Evolutionary conservation across 2,888 invertebrate genomes (phyloP), one percentile per base, ranked within the genome.

Genomic region (Drosophila setosimentum): DNA sequence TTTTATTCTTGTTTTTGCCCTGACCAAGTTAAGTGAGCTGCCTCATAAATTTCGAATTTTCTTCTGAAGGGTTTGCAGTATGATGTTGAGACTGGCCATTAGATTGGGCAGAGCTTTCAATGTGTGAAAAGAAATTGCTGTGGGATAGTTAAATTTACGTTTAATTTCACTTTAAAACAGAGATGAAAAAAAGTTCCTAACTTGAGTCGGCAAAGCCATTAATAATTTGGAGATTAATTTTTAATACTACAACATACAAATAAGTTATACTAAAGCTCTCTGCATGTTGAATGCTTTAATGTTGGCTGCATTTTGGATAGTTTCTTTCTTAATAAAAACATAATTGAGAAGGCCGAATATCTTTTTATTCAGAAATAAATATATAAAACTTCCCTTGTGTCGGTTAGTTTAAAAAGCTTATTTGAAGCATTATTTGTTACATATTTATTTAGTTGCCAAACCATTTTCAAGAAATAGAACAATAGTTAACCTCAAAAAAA

Each of bases 21-120:
- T 53, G 77, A 59, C 73, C 64, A 68, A 70, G 68, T 68, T 76
- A 81, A 83, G 81, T 73, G 79, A 70, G 78, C 68, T 78, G 76
- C 51, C 81, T 72, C 83, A 86, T 83, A 83, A 83, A 83, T 83
- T 83, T 72, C 67, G 68, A 73, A 81, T 83, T 74, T 86, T 68
- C 69, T 59, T 29, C 71, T 42, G 24, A 55, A 55, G 61, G 63
- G 65, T 57, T 63, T 40, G 24, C 32, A 49, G 49, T 29, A 13
- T 48, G 54, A 27, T 33, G 42, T 24, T 27, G 60, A 42, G 35
- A 33, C 53, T 42, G 37, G 32, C 13, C 21, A 3, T 29, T 21
- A 8, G n/a, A 16, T 27, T 30, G 29, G 18, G 33, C 16, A 40
- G 40, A 29, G 45, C 50, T 35, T 48, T 51, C 68, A 68, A 67